phyloP scores from a whole-genome alignment of 2,888 invertebrate species.

The Macrosiphum euphorbiae region DNA sequence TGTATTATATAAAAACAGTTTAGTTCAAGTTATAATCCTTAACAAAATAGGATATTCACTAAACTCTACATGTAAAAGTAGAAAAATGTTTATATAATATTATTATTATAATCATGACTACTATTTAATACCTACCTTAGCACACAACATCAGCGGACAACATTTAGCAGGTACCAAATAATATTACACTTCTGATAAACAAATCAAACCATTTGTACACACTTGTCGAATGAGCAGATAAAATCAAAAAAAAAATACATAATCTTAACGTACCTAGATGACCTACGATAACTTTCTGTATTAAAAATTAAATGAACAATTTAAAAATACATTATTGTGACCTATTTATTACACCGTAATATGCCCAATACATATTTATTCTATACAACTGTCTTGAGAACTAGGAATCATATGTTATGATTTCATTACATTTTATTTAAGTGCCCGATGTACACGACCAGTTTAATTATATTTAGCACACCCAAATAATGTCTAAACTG shows the following conservation, averaged over 20 bases:
- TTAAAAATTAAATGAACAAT: not conserved
- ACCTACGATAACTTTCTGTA: not conserved
- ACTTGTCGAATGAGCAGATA: not conserved
- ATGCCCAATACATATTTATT: not conserved
- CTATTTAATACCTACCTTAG: not conserved
- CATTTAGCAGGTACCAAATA: not conserved
- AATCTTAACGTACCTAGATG: not conserved
- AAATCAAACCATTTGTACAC: not conserved
- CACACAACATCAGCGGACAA: not conserved
- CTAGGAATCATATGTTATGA: not conserved
- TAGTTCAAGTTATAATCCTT: not conserved
- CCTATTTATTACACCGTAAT: not conserved
- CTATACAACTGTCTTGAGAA: not conserved
- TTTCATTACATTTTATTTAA: not conserved
- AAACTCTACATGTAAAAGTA: not conserved
- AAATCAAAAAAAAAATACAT: not conserved
- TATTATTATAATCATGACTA: not conserved
- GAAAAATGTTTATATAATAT: not conserved
- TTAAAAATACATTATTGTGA: not conserved
- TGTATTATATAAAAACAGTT: not conserved
- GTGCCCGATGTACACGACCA: no score
- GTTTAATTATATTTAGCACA: no score
- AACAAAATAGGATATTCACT: not conserved
- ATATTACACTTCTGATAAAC: not conserved
- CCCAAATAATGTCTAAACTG: no score